These are phyloP conservation scores for Anthoptus insignis DNA, from an alignment of 2,888 invertebrate genomes.

Conservation along the genomic window DNA sequence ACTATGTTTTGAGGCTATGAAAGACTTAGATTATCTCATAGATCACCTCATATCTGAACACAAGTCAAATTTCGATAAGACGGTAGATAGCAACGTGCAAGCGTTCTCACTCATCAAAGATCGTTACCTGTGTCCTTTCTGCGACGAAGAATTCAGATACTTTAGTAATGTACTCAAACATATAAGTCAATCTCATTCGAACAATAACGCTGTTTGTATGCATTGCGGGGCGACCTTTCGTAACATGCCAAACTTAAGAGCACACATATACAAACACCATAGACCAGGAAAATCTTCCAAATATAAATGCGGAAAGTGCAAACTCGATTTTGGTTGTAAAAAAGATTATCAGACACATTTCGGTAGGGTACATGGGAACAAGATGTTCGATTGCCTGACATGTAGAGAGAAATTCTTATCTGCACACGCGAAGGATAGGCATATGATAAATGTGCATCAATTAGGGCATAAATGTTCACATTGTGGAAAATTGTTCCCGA, in stretches of 20 bases:
- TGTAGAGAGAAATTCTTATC: constrained; percentile 59
- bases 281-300: constrained; percentile 42
- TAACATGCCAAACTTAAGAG: constrained; percentile 51
- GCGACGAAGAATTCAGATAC: constrained; percentile 52
- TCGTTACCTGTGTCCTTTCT: constrained; percentile 53
- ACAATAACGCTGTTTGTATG: constrained; percentile 55
- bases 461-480: constrained; percentile 57
- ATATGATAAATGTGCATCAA: constrained; percentile 56
- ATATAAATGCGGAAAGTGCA: constrained; percentile 56
- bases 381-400: constrained; percentile 54
- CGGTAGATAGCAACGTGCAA: constrained; percentile 50
- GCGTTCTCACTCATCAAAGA: constrained; percentile 54
- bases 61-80: constrained; percentile 51
- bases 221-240: constrained; percentile 54
- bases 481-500: constrained; percentile 61
- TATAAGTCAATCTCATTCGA: constrained; percentile 54
- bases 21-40: constrained; percentile 49
- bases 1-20: constrained; percentile 50
- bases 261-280: constrained; percentile 54
- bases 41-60: constrained; percentile 54
- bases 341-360: constrained; percentile 31
- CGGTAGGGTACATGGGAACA: constrained; percentile 53
- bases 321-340: constrained; percentile 48
- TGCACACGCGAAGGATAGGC: constrained; percentile 55
- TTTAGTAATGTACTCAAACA: constrained; percentile 56